These are phyloP conservation scores for Chalcosyrphus nemorum DNA, from an alignment of 2,888 invertebrate genomes.

Conservation along the genomic window DNA sequence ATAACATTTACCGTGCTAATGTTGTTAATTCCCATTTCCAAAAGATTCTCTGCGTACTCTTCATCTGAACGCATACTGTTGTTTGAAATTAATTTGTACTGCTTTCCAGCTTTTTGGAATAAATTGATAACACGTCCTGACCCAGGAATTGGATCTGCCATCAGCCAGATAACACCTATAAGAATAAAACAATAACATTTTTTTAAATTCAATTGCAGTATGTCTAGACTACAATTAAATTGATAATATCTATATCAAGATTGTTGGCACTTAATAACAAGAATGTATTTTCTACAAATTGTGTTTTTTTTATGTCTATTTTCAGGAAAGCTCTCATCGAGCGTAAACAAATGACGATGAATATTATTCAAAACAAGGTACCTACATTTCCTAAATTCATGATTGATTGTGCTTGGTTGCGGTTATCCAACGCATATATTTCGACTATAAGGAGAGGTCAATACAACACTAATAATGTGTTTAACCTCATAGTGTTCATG, in stretches of 20 bases:
- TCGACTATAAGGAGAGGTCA: too few relatives aligned
- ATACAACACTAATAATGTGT: not conserved
- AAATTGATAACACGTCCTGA: constrained; percentile 79
- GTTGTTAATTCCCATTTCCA: constrained; percentile 74
- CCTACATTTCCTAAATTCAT: not conserved
- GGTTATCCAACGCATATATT: too few relatives aligned
- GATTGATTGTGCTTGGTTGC: not conserved
- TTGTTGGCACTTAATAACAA: too few relatives aligned
- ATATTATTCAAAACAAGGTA: not conserved
- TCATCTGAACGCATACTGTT: constrained; percentile 79
- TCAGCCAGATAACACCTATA: constrained; percentile 82
- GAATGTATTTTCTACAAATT: not conserved
- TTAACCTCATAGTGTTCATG: not conserved
- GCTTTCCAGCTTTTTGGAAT: constrained; percentile 81
- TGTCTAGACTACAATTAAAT: too few relatives aligned
- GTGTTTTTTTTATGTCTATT: not conserved
- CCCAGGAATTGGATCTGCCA: constrained; percentile 79
- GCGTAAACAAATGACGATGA: not conserved
- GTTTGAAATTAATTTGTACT: constrained; percentile 81
- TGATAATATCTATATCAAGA: too few relatives aligned
- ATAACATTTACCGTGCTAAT: constrained; percentile 52
- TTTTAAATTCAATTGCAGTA: not conserved
- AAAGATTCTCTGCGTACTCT: constrained; percentile 77
- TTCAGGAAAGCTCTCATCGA: not conserved
- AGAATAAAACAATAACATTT: not conserved